A percentile compares a stretch with the other conserved stretches of the same genome.
Conservation (phyloP, 2,888 invertebrate genomes). For the Mimas tiliae region DNA sequence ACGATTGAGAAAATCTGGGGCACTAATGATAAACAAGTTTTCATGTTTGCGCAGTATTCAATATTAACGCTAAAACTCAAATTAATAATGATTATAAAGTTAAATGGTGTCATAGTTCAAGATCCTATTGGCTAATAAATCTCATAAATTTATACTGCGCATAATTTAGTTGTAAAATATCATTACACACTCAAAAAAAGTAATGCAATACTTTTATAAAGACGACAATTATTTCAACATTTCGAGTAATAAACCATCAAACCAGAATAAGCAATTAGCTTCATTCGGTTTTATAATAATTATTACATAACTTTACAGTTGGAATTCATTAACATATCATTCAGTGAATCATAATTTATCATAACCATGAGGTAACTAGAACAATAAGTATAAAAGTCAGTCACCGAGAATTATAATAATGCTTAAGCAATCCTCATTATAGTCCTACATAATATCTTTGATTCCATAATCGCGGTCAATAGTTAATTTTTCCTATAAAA, state of each 20-base stretch:
- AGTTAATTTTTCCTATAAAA: background rate
- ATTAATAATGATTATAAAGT: background rate
- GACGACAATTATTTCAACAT: background rate
- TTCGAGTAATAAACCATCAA: background rate
- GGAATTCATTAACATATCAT: background rate
- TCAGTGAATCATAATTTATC: constrained; percentile 4
- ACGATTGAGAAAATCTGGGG: background rate
- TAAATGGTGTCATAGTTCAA: background rate
- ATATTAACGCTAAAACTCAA: background rate
- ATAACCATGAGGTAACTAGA: background rate
- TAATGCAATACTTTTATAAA: background rate
- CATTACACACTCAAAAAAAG: background rate
- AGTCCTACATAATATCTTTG: background rate
- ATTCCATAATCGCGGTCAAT: background rate
- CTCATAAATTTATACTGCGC: background rate
- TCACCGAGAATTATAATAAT: background rate
- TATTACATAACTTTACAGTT: constrained; percentile 8
- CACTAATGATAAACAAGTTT: background rate
- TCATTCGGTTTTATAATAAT: background rate
- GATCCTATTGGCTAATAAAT: constrained; percentile 1
- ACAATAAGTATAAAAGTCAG: background rate
- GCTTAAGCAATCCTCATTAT: background rate
- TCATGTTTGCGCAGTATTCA: background rate
- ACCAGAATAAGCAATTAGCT: constrained; percentile 3
- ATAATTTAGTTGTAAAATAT: constrained; percentile 1